Evolutionary conservation across 2,888 invertebrate species (phyloP).

Genomic region (Pristionchus mayeri): DNA sequence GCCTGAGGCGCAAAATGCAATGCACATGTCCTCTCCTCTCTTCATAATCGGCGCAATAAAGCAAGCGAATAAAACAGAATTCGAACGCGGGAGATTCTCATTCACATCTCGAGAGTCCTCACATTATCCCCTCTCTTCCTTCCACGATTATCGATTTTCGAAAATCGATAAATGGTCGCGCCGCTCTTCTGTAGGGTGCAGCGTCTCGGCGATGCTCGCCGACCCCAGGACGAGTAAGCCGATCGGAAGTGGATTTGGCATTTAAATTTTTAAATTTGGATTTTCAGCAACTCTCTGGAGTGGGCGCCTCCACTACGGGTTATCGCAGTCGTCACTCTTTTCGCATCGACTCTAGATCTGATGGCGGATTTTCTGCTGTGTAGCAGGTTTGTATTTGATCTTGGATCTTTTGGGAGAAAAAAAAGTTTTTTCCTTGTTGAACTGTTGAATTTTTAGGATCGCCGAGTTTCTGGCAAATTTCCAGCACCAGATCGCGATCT

Average conservation of each 20-base stretch:
- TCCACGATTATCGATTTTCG: neutral
- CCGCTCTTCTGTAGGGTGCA: conserved; percentile 33
- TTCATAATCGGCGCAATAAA: conserved; percentile 18
- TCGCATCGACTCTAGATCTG: conserved; percentile 74
- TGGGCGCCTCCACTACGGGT: conserved; percentile 75
- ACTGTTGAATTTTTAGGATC: conserved; percentile 58
- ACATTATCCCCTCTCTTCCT: neutral
- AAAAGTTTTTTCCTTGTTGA: neutral
- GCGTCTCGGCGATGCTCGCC: neutral
- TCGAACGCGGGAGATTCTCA: neutral
- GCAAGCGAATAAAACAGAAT: conserved; percentile 8
- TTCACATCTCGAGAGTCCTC: neutral
- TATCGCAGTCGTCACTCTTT: conserved; percentile 74
- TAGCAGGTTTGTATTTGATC: conserved; percentile 56
- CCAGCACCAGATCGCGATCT: conserved; percentile 64
- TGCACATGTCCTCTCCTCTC: neutral
- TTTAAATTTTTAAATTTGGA: neutral
- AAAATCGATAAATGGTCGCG: neutral
- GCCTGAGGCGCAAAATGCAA: neutral
- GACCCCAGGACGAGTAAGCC: neutral
- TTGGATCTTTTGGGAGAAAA: neutral
- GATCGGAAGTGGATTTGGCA: neutral
- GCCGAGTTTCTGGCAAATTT: conserved; percentile 72
- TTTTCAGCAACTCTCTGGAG: conserved; percentile 72
- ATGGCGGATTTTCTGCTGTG: conserved; percentile 76